These are phyloP conservation scores for Aphis craccivora DNA, from an alignment of 1,140 invertebrate genomes.

Conservation along the genomic window DNA sequence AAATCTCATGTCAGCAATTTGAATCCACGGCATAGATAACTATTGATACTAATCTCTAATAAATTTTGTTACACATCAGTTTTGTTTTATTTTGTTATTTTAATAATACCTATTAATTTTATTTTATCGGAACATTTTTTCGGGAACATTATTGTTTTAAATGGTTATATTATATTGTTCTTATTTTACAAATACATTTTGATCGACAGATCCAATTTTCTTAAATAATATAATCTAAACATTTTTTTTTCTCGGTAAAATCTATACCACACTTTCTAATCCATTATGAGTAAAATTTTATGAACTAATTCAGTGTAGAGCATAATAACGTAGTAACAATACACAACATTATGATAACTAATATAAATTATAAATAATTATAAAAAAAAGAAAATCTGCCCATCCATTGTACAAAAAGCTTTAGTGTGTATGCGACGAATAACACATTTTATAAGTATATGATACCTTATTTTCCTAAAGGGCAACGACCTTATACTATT, in stretches of 20 bases:
- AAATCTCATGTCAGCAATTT: not conserved
- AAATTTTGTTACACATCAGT: not conserved
- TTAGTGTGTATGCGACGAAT: not conserved
- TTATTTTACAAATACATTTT: slow-evolving; percentile 15
- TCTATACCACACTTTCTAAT: slow-evolving; percentile 38
- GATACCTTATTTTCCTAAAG: not conserved
- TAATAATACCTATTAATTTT: too few relatives aligned
- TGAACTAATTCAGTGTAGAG: not conserved
- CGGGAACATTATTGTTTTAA: not conserved
- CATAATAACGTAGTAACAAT: not conserved
- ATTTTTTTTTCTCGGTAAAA: slow-evolving; percentile 26
- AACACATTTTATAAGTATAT: not conserved
- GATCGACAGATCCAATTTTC: slow-evolving; percentile 9
- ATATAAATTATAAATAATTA: slow-evolving; percentile 16
- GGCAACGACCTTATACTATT: not conserved
- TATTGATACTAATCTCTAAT: not conserved
- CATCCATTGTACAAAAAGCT: not conserved
- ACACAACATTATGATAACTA: not conserved
- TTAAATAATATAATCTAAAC: not conserved
- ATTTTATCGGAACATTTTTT: not conserved
- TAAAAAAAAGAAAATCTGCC: not conserved
- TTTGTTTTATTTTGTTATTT: not conserved
- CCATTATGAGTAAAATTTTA: slow-evolving; percentile 9
- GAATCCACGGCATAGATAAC: not conserved
- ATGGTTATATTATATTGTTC: slow-evolving; percentile 9